Base-by-base conservation (phyloP, 2,888 invertebrate genomes). In the Coenonympha glycerion region DNA sequence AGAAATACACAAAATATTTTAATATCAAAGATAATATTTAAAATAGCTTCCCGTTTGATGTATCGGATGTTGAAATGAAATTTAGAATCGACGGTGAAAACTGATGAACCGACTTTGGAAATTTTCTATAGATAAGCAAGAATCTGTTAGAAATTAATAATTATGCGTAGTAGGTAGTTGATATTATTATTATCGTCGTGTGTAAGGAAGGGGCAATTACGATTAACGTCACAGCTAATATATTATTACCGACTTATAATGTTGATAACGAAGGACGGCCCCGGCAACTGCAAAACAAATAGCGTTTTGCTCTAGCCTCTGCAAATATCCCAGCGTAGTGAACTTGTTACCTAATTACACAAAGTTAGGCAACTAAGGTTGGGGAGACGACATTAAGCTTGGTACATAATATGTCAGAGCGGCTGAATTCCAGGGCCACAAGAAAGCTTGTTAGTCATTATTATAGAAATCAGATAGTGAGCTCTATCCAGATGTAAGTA, bases 11-110 rank as follows among this genome's bases (percentile, higher is more conserved):
- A 47, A 41, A 41, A 28, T 36, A n/a, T 9, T 47, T 33, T 50
- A 24, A 39, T 41, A 48, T 34, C 24, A 48, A 41, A 21, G 18
- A 34, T 31, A 41, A 48, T 41, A 48, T 16, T 33, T 28, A 48
- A 26, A 26, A 9, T 40, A 69, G 72, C 69, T 61, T 70, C 69
- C 21, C 36, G 36, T 36, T 36, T 21, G 36, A 36, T 36, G 11
- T 30, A 30, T 30, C 3, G 13, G 9, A 8, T 6, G 13, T 33
- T 8, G 13, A 16, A 33, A 15, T 13, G n/a, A n/a, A 15, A 33
- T 15, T 9, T 16, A 15, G 33, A 33, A 33, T n/a, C 9, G n/a
- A n/a, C n/a, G n/a, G n/a, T n/a, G n/a, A n/a, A n/a, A n/a, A n/a
- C n/a, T n/a, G n/a, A n/a, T n/a, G n/a, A n/a, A n/a, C n/a, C n/a